Conservation (phyloP, 2,113 vertebrate species). For the Fregata magnificens region DNA sequence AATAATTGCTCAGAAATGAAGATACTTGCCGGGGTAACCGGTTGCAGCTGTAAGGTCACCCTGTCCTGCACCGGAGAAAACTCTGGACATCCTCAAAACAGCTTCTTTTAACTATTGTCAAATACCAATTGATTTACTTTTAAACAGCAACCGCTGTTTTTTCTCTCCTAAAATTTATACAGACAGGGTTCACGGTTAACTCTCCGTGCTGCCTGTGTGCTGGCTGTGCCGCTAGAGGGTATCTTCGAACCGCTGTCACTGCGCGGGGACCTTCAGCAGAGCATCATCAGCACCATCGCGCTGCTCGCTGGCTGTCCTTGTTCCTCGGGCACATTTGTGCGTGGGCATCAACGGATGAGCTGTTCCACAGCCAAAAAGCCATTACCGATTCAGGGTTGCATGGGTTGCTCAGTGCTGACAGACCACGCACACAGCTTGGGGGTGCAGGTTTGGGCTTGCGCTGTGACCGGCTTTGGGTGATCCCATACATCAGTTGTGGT, state of each 20-base stretch:
- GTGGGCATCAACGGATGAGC: too few species aligned
- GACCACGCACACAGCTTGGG: neutral
- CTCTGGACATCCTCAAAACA: neutral
- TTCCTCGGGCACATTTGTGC: fast-evolving
- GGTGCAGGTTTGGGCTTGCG: neutral
- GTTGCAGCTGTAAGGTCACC: neutral
- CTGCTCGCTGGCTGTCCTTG: fast-evolving
- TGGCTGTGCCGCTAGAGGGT: neutral
- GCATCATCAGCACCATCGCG: neutral
- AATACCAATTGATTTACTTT: neutral
- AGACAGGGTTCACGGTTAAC: neutral
- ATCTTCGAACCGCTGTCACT: neutral
- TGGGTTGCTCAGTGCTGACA: neutral
- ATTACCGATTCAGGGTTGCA: fast-evolving
- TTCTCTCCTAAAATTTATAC: neutral
- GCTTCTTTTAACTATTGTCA: neutral
- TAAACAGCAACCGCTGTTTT: neutral
- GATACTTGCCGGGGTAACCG: neutral
- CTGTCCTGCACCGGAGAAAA: fast-evolving
- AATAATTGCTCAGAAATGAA: neutral
- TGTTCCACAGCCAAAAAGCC: neutral
- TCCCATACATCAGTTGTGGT: neutral
- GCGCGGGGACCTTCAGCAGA: fast-evolving
- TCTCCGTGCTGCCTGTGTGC: neutral
- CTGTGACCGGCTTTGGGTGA: neutral